Conservation (phyloP, 1,140 invertebrate genomes). For the Nasonia giraulti region DNA sequence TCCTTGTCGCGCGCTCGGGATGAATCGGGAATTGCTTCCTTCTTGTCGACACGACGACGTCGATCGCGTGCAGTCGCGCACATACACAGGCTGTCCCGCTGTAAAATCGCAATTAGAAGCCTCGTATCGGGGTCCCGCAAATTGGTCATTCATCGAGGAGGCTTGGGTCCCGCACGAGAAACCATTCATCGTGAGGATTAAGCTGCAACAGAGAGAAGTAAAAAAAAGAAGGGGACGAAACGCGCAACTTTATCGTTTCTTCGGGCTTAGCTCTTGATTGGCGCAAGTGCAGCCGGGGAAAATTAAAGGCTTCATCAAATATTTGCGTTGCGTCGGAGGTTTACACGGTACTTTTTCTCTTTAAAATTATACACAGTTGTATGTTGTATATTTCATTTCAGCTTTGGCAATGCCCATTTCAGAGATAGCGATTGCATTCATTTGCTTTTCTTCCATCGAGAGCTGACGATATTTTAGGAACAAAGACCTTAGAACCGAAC, state of each 20-base stretch:
- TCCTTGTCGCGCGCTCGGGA: constrained; percentile 36
- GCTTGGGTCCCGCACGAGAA: background rate
- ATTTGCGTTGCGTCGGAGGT: background rate
- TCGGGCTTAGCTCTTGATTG: background rate
- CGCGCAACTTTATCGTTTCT: constrained; percentile 21
- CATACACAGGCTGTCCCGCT: constrained; percentile 38
- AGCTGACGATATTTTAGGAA: too few species aligned
- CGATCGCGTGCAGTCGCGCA: background rate
- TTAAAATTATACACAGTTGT: too few species aligned
- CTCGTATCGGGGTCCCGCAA: constrained; percentile 55
- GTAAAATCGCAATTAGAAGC: constrained; percentile 63
- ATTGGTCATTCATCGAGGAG: constrained; percentile 62
- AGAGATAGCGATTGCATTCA: too few species aligned
- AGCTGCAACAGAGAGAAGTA: background rate
- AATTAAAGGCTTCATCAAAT: background rate
- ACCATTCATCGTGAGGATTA: constrained; percentile 19
- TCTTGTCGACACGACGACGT: constrained; percentile 47
- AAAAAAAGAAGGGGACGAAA: background rate
- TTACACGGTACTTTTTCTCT: background rate
- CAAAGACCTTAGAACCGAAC: too few species aligned
- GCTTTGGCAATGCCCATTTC: too few species aligned
- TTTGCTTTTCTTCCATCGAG: too few species aligned
- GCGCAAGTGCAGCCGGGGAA: background rate
- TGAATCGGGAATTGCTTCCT: constrained; percentile 63
- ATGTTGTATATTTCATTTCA: too few species aligned